Evolutionary conservation across 1,140 invertebrate species (phyloP).

Genomic region (Trichogramma pretiosum): DNA sequence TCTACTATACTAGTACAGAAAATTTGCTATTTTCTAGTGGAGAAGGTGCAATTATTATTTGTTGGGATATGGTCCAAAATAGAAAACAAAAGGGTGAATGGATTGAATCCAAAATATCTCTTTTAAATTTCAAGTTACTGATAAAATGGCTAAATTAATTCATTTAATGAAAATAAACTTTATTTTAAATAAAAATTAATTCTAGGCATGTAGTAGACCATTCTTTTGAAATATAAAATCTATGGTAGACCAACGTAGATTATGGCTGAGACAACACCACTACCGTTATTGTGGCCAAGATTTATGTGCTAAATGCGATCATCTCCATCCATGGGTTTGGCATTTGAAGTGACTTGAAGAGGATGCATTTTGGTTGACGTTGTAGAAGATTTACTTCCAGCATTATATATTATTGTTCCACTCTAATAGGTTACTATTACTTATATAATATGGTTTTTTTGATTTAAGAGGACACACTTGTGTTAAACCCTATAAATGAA

Average conservation of each 20-base stretch:
- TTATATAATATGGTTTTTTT: slow-evolving; percentile 2
- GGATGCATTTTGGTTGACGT: slow-evolving; percentile 99
- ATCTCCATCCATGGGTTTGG: slow-evolving; percentile 90
- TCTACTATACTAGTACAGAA: slow-evolving; percentile 71
- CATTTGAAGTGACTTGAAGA: slow-evolving; percentile 97
- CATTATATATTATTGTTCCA: slow-evolving; percentile 95
- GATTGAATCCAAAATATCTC: slow-evolving; percentile 86
- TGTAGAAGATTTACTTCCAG: slow-evolving; percentile 93
- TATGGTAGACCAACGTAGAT: slow-evolving; percentile 94
- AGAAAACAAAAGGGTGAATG: slow-evolving; percentile 89
- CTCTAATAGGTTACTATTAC: slow-evolving; percentile 65
- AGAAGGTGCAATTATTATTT: slow-evolving; percentile 86
- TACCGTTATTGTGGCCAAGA: slow-evolving; percentile 87
- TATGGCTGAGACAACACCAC: slow-evolving; percentile 84
- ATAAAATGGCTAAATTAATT: slow-evolving; percentile 5
- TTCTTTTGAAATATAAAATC: slow-evolving; percentile 98
- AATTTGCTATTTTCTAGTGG: slow-evolving; percentile 85
- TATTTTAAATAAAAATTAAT: neutral
- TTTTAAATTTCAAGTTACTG: slow-evolving; percentile 23
- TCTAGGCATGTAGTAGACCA: slow-evolving; percentile 77
- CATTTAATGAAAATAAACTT: neutral
- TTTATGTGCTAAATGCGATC: slow-evolving; percentile 84
- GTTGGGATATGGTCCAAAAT: slow-evolving; percentile 88
- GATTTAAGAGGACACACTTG: too few relatives aligned
- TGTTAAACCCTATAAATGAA: slow-evolving; percentile 60